Conservation (phyloP, 2,888 invertebrate genomes). For the Rhingia rostrata region DNA sequence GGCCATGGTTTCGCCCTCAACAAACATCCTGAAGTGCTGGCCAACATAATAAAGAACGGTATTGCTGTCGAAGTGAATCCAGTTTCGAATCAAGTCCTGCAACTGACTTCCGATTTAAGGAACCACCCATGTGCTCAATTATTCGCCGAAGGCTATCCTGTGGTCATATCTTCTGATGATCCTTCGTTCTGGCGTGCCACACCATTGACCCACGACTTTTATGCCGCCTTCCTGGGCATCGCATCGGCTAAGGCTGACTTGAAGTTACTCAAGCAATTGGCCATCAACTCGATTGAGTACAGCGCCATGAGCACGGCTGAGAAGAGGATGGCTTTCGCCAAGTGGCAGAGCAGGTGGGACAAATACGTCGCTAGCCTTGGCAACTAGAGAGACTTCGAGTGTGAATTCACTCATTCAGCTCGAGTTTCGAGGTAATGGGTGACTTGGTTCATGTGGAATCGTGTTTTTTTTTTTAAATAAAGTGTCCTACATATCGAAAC, state of each 20-base stretch:
- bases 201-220: conserved; percentile 90
- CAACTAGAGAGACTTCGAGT: too few species aligned
- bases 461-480: too few species aligned
- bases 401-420: too few species aligned
- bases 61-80: conserved; percentile 91
- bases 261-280: conserved; percentile 88
- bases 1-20: conserved; percentile 90
- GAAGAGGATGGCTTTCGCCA: conserved; percentile 83
- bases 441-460: too few species aligned
- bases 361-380: conserved; percentile 82
- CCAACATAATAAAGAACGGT: conserved; percentile 84
- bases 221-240: conserved; percentile 90
- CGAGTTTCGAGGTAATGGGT: too few species aligned
- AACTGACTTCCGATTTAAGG: conserved; percentile 87
- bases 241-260: conserved; percentile 88
- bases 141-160: conserved; percentile 87
- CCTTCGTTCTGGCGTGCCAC: conserved; percentile 90
- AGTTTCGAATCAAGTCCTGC: conserved; percentile 90
- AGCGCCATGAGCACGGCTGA: conserved; percentile 85
- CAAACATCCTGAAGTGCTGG: conserved; percentile 88
- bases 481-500: too few species aligned
- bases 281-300: conserved; percentile 88
- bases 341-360: conserved; percentile 86
- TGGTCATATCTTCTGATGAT: conserved; percentile 91
- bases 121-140: conserved; percentile 89